These are phyloP conservation scores for Agrypnia vestita DNA, from an alignment of 1,140 invertebrate genomes.

Conservation along the genomic window DNA sequence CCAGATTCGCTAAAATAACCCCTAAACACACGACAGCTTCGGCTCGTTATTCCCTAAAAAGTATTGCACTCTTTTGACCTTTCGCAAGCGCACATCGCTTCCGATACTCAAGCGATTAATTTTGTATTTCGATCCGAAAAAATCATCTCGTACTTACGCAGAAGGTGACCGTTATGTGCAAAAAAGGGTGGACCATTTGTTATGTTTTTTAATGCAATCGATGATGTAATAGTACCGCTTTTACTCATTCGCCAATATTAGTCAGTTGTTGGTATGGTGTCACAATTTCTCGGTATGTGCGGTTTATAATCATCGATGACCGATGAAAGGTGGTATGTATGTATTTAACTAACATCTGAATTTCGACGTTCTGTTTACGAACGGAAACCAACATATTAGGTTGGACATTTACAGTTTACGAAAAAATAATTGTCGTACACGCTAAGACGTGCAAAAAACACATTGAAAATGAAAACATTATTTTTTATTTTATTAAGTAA, in stretches of 20 bases:
- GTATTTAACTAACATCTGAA: too few species aligned
- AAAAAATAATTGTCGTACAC: too few species aligned
- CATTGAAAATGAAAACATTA: too few species aligned
- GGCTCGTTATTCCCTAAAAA: neutral
- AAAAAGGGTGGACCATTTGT: neutral
- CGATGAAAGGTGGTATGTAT: too few species aligned
- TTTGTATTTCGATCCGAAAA: constrained; percentile 13
- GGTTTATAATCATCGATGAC: too few species aligned
- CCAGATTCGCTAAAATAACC: neutral
- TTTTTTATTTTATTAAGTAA: too few species aligned
- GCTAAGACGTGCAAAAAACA: too few species aligned
- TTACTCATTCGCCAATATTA: neutral
- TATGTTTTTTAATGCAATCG: too few species aligned
- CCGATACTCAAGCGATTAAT: neutral
- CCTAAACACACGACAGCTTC: neutral
- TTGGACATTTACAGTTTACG: too few species aligned
- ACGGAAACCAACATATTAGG: too few species aligned
- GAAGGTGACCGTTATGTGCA: neutral
- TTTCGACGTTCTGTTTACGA: too few species aligned
- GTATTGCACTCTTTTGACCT: neutral
- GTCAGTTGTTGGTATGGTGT: neutral
- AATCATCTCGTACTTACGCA: neutral
- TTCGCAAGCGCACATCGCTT: neutral
- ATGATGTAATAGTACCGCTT: neutral
- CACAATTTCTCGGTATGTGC: neutral